These are phyloP conservation scores for Cataglyphis cursor DNA, from an alignment of 2,888 invertebrate genomes.

Conservation along the genomic window DNA sequence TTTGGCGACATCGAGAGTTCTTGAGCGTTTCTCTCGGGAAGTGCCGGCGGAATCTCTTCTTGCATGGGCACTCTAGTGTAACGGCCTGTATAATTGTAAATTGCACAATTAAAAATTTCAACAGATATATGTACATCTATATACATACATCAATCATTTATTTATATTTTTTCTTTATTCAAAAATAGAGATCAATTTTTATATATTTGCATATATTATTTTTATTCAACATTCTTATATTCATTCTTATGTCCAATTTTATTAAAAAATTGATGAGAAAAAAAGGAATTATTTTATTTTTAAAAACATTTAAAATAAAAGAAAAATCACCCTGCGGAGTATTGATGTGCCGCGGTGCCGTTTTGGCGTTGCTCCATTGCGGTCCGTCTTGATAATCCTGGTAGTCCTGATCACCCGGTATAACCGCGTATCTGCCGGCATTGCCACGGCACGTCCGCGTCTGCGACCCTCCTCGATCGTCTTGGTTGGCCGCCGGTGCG, in stretches of 20 bases:
- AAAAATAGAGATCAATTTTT: not conserved
- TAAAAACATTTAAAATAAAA: not conserved
- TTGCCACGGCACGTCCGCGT: slow-evolving; percentile 74
- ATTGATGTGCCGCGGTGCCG: slow-evolving; percentile 72
- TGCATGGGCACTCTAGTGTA: slow-evolving; percentile 83
- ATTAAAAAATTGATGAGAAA: not conserved
- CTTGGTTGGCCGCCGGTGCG: slow-evolving; percentile 77
- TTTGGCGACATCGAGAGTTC: slow-evolving; percentile 84
- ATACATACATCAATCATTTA: not conserved
- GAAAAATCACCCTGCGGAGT: slow-evolving; percentile 77
- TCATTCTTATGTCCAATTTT: not conserved
- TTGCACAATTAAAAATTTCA: not conserved
- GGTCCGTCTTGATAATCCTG: slow-evolving; percentile 65
- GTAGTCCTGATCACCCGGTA: slow-evolving; percentile 78
- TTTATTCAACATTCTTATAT: not conserved
- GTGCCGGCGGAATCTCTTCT: slow-evolving; percentile 84
- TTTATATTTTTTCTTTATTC: not conserved
- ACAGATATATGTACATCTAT: not conserved
- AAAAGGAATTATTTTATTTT: not conserved
- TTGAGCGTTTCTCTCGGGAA: slow-evolving; percentile 79
- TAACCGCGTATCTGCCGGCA: slow-evolving; percentile 77
- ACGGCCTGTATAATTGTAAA: slow-evolving; percentile 78
- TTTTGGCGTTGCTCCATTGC: slow-evolving; percentile 67
- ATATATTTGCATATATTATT: not conserved
- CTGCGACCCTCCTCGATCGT: slow-evolving; percentile 72